A percentile compares a stretch with the other conserved stretches of the same genome.
These are phyloP conservation scores for Encarsia formosa DNA, from an alignment of 2,888 invertebrate genomes.

Conservation along the genomic window DNA sequence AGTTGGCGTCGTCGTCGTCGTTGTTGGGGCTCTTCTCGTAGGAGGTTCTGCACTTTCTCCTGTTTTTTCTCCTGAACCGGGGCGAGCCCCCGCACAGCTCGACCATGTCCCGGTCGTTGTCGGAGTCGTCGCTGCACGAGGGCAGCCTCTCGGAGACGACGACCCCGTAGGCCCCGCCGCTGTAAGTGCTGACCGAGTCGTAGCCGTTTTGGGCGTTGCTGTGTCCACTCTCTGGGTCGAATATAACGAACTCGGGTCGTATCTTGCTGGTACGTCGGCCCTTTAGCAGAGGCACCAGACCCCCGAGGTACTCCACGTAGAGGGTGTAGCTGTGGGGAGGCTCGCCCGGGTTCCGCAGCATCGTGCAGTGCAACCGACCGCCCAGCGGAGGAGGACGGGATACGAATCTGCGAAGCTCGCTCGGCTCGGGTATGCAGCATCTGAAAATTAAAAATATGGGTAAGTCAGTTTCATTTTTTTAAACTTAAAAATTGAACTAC, in stretches of 20 bases:
- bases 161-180: not conserved
- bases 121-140: conserved; percentile 57
- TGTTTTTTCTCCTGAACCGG: conserved; percentile 65
- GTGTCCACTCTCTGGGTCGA: conserved; percentile 76
- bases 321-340: conserved; percentile 80
- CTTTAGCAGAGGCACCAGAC: conserved; percentile 90
- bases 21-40: conserved; percentile 51
- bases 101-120: conserved; percentile 55
- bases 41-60: conserved; percentile 41
- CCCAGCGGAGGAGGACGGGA: conserved; percentile 82
- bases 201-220: not conserved
- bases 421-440: conserved; percentile 92
- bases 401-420: conserved; percentile 86
- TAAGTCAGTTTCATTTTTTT: too few relatives aligned
- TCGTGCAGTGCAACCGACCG: conserved; percentile 93
- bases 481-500: too few relatives aligned
- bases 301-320: conserved; percentile 93
- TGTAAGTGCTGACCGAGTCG: not conserved
- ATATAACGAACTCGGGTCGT: conserved; percentile 96
- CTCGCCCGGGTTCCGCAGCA: conserved; percentile 89
- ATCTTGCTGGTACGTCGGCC: conserved; percentile 95
- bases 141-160: not conserved
- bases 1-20: conserved; percentile 67
- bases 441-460: conserved; percentile 53
- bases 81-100: conserved; percentile 73